A percentile compares a stretch with the other conserved stretches of the same genome.
Conservation (phyloP, 2,888 invertebrate genomes). For the Caenorhabditis virilis region DNA sequence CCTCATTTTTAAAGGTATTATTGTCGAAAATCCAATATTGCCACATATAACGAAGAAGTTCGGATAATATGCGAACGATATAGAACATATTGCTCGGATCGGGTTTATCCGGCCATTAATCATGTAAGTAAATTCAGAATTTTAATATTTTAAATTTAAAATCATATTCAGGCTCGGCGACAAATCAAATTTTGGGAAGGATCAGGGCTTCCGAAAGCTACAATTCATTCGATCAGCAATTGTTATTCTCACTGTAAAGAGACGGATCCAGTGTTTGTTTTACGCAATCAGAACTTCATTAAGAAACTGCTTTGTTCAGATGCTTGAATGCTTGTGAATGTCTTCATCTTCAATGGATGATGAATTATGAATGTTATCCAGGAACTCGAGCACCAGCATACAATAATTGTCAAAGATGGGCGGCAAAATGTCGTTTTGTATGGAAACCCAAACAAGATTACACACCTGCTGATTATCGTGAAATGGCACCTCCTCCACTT, state of each 20-base stretch:
- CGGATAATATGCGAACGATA: constrained; percentile 63
- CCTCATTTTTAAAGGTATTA: constrained; percentile 49
- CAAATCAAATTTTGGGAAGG: constrained; percentile 53
- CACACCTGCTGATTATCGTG: constrained; percentile 52
- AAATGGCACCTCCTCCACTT: constrained; percentile 58
- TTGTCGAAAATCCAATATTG: constrained; percentile 60
- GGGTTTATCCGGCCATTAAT: constrained; percentile 58
- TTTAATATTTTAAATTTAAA: not conserved
- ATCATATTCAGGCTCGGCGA: constrained; percentile 54
- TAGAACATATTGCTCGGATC: constrained; percentile 56
- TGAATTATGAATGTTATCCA: constrained; percentile 59
- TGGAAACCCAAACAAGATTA: constrained; percentile 59
- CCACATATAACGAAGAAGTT: constrained; percentile 62
- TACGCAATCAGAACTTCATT: not conserved
- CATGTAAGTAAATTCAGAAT: constrained; percentile 35
- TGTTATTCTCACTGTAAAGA: constrained; percentile 57
- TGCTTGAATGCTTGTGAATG: constrained; percentile 63
- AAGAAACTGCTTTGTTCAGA: constrained; percentile 12
- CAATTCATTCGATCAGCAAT: constrained; percentile 41
- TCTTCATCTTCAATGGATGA: constrained; percentile 60
- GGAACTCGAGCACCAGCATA: constrained; percentile 51
- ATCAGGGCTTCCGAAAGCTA: constrained; percentile 52
- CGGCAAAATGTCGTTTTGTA: constrained; percentile 53
- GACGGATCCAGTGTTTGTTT: constrained; percentile 48
- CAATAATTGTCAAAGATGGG: constrained; percentile 61